Conservation (phyloP, 2,888 invertebrate genomes). For the Dicyrtoma fusca region DNA sequence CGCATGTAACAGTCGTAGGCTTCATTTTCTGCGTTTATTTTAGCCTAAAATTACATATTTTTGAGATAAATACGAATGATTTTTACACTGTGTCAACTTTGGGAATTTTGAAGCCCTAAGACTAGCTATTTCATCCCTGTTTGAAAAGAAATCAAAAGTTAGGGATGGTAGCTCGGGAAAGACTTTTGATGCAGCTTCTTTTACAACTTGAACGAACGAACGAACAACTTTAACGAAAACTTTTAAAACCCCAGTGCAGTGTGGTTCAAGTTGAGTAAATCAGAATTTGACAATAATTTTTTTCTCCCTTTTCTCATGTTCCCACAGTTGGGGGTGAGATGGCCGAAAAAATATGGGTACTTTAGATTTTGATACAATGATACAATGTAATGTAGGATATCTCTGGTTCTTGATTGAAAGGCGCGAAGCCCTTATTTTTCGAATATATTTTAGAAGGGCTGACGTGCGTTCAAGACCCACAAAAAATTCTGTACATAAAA, state of each 20-base stretch:
- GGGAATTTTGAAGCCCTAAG: no score
- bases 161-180: no score
- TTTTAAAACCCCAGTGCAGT: not conserved
- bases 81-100: not conserved
- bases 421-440: not conserved
- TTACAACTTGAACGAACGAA: no score
- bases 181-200: no score
- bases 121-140: no score
- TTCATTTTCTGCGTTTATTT: no score
- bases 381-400: not conserved
- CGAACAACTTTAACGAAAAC: not conserved
- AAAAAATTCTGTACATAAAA: no score
- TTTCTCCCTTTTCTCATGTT: not conserved
- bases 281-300: conserved; percentile 34
- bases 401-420: not conserved
- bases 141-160: not conserved
- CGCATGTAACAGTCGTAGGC: no score
- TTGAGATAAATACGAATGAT: no score
- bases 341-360: not conserved
- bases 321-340: conserved; percentile 13
- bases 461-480: no score
- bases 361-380: conserved; percentile 1
- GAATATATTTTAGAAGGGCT: no score
- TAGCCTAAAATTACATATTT: no score
- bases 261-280: conserved; percentile 20